Base-by-base conservation (phyloP, 2,797 vertebrate species). In the Sebastes hubbsi region DNA sequence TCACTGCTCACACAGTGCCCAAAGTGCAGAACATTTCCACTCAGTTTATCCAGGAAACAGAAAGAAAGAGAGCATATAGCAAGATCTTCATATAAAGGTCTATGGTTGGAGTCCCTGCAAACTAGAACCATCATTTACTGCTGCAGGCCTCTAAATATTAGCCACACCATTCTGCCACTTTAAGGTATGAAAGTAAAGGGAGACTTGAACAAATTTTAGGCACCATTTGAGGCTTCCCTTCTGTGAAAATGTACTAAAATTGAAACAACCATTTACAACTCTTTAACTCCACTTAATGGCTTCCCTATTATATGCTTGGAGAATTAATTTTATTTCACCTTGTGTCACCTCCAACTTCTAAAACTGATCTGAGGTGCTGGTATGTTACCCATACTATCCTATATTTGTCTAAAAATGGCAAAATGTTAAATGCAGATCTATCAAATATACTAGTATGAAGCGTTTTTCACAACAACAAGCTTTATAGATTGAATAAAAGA, bases 11-110 rank as follows among this genome's bases (percentile, higher is more conserved):
- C 81, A 66, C 71, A 79, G 72, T 74, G 81, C 83, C 88, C 83
- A 81, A 82, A 86, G 87, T 64, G 18, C 81, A 80, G 88, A 91
- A 85, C 85, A 89, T 86, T 86, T 86, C 61, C 27, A 32, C 89
- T 92, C 68, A 62, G 68, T 90, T 88, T 83, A 73, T 89, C 83
- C 70, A 61, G 13, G 24, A 73, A 73, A 84, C 34, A 65, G 66
- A 77, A 46, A 84, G 55, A 71, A 87, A 75, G 62, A 63, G 30
- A 70, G 32, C 68, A 62, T 22, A 62, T 25, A 13, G 65, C 30
- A 77, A 74, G 55, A 67, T 78, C 66, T 72, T 88, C 61, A 73
- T 85, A 81, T 60, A 79, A 67, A 71, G 30, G 78, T 82, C 36
- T 59, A n/a, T 42, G 77, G 82, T 82, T 83, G 59, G 81, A 77